Conservation (phyloP, 2,113 vertebrate species). For the Gambusia holbrooki region DNA sequence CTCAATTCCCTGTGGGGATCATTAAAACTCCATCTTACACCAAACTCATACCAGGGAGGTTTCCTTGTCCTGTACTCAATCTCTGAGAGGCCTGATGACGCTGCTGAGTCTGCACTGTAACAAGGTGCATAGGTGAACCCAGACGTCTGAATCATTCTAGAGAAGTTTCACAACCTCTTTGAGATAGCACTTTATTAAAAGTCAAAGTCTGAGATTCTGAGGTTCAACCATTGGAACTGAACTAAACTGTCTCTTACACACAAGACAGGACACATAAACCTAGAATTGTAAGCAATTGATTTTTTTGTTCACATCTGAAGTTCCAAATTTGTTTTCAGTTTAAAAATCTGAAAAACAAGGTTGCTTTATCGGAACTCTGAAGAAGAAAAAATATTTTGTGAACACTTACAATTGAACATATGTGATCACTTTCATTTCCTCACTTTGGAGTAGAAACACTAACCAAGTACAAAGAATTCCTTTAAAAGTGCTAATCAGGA, state of each 20-base stretch:
- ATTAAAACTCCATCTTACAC: conserved; percentile 51
- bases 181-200: conserved; percentile 1
- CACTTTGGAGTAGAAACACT: too few species aligned
- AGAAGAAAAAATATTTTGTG: background rate
- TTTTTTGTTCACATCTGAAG: too few species aligned
- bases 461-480: too few species aligned
- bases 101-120: conserved; percentile 25
- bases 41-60: conserved; percentile 33
- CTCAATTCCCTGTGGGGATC: conserved; percentile 49
- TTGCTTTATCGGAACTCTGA: background rate
- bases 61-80: background rate
- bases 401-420: background rate
- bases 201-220: background rate
- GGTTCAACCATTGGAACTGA: background rate
- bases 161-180: conserved; percentile 9
- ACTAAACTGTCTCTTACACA: background rate
- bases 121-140: conserved; percentile 31
- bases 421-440: too few species aligned
- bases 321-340: too few species aligned
- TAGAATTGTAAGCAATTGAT: too few species aligned
- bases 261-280: background rate
- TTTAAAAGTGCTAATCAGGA: too few species aligned
- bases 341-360: background rate
- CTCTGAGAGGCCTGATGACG: conserved; percentile 19
- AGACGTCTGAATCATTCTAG: conserved; percentile 26